Evolutionary conservation across 2,888 invertebrate genomes (phyloP).

Genomic region (Tenthredo amoena): DNA sequence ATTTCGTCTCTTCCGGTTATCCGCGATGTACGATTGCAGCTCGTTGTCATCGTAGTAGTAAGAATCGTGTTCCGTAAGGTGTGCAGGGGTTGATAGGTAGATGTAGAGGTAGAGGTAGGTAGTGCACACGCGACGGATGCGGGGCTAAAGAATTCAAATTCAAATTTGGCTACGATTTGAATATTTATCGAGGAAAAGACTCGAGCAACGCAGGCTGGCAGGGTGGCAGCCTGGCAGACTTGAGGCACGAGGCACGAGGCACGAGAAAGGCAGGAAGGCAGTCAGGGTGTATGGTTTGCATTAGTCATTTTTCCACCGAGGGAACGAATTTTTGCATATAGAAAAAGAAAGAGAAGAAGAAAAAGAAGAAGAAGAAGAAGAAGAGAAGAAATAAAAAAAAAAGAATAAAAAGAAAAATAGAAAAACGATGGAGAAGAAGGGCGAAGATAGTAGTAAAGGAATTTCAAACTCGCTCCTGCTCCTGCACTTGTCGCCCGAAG

Average conservation of each 20-base stretch:
- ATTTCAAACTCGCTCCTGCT: background rate
- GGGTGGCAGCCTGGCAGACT: background rate
- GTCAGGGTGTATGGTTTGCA: constrained; percentile 12
- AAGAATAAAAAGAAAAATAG: background rate
- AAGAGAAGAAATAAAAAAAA: background rate
- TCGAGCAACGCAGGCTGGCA: background rate
- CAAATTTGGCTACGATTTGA: constrained; percentile 47
- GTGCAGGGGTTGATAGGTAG: background rate
- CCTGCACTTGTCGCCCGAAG: constrained; percentile 25
- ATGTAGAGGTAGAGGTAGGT: background rate
- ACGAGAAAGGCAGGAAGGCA: background rate
- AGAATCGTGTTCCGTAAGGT: too few relatives aligned
- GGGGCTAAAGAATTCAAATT: constrained; percentile 24
- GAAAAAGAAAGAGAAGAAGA: background rate
- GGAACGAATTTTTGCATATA: constrained; percentile 10
- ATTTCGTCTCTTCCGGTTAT: too few relatives aligned
- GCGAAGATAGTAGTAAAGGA: too few relatives aligned
- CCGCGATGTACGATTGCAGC: too few relatives aligned
- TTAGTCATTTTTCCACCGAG: constrained; percentile 21
- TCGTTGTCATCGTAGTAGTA: too few relatives aligned
- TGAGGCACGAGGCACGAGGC: background rate
- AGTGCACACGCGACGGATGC: constrained; percentile 9
- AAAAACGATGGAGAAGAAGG: background rate
- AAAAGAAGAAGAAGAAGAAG: background rate
- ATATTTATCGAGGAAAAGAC: constrained; percentile 33